Conservation (phyloP, 2,113 vertebrate genomes). For the Catharus minimus region DNA sequence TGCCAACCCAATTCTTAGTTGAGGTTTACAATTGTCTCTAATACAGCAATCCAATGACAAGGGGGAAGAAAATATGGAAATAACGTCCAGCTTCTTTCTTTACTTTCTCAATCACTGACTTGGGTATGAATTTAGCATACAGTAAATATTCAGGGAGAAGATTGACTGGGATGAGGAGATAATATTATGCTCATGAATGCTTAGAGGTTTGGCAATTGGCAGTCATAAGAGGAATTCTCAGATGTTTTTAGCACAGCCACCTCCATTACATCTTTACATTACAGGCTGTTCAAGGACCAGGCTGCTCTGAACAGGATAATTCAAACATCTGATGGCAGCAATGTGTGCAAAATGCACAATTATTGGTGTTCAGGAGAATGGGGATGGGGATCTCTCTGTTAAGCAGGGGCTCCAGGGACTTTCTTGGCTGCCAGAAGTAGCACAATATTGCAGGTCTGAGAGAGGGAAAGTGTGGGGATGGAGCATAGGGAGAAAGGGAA, state of each 20-base stretch:
- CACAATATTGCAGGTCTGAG: neutral
- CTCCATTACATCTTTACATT: neutral
- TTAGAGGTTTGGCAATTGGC: neutral
- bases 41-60: neutral
- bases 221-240: neutral
- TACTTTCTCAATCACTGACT: neutral
- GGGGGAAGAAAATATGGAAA: neutral
- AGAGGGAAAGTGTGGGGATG: neutral
- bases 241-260: neutral
- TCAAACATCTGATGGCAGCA: neutral
- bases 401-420: neutral
- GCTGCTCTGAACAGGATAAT: neutral
- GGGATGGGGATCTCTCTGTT: neutral
- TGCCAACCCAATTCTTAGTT: neutral
- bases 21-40: neutral
- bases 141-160: constrained; percentile 11
- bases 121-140: neutral
- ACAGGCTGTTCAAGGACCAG: neutral
- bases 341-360: neutral
- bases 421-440: neutral
- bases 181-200: neutral
- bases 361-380: neutral
- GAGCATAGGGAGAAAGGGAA: neutral
- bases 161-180: neutral
- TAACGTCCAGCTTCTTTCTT: neutral